These are phyloP conservation scores for Xenopus laevis DNA, from an alignment of 2,113 vertebrate species.

Conservation along the genomic window DNA sequence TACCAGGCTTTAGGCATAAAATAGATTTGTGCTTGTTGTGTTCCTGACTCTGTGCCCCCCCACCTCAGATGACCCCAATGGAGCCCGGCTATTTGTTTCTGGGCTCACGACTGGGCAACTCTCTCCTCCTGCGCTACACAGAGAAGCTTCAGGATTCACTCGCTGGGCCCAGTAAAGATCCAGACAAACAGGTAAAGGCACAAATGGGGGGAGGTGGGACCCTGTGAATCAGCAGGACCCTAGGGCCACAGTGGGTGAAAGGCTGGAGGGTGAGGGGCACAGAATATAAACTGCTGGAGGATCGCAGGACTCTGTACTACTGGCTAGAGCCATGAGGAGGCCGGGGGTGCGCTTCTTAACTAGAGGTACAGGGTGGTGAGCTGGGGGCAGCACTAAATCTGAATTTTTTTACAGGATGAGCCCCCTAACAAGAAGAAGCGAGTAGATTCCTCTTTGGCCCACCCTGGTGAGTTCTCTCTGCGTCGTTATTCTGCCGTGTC, in stretches of 20 bases:
- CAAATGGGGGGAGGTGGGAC: no score
- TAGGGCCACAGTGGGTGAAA: no score
- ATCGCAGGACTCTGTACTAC: no score
- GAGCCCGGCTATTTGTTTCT: slow-evolving; percentile 85
- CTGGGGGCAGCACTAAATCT: no score
- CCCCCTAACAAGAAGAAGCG: slow-evolving; percentile 85
- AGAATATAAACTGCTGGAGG: no score
- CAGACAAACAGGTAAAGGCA: slow-evolving; percentile 34
- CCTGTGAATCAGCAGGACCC: no score
- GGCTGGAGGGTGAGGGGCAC: no score
- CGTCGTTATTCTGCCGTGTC: accelerated
- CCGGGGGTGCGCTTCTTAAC: no score
- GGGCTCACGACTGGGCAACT: slow-evolving; percentile 86
- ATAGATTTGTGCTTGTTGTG: not conserved
- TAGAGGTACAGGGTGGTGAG: no score
- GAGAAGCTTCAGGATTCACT: slow-evolving; percentile 83
- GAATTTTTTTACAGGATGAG: slow-evolving; percentile 69
- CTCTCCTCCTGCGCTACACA: slow-evolving; percentile 84
- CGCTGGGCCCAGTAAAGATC: slow-evolving; percentile 49
- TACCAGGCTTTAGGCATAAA: no score
- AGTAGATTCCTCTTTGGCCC: slow-evolving; percentile 66
- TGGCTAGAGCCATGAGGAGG: no score
- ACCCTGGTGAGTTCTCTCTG: slow-evolving; percentile 67
- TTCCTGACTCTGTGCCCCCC: no score
- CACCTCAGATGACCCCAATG: slow-evolving; percentile 83